Conservation (phyloP, 2,888 invertebrate species). For the Drosophila subsilvestris region DNA sequence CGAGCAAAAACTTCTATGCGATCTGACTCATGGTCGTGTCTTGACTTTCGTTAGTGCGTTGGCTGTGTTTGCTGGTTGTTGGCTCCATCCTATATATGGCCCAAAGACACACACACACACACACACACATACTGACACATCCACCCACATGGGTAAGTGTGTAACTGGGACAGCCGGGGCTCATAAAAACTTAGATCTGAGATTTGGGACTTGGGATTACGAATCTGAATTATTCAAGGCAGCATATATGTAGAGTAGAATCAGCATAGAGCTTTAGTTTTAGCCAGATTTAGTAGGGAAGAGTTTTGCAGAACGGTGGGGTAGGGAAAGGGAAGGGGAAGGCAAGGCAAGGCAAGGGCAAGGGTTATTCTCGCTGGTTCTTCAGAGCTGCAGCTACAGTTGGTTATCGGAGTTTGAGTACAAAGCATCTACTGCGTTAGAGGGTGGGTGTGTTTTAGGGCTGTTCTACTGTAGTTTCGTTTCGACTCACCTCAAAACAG, state of each 20-base stretch:
- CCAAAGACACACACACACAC: slow-evolving; percentile 38
- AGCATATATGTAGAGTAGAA: slow-evolving; percentile 19
- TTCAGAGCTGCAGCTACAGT: slow-evolving; percentile 11
- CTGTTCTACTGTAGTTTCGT: slow-evolving; percentile 34
- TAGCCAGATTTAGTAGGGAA: slow-evolving; percentile 17
- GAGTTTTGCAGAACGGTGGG: not conserved
- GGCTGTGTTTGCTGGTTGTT: not conserved
- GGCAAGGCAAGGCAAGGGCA: not conserved
- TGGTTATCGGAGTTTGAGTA: slow-evolving; percentile 28
- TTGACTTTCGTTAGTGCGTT: slow-evolving; percentile 17
- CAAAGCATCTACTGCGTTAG: slow-evolving; percentile 41
- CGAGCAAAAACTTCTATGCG: not conserved
- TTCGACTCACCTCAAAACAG: slow-evolving; percentile 47
- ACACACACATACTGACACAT: slow-evolving; percentile 24
- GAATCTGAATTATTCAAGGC: slow-evolving; percentile 62
- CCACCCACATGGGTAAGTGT: slow-evolving; percentile 47
- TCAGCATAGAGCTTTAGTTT: slow-evolving; percentile 14
- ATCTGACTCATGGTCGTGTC: slow-evolving; percentile 26
- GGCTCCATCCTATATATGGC: slow-evolving; percentile 38
- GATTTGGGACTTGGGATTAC: slow-evolving; percentile 5
- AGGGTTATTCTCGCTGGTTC: not conserved
- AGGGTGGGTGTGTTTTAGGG: slow-evolving; percentile 22
- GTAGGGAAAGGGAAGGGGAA: no score
- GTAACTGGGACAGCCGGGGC: slow-evolving; percentile 70
- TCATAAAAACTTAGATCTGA: slow-evolving; percentile 55